Evolutionary conservation across 2,888 invertebrate genomes (phyloP), one percentile per base, ranked within the genome.

Genomic region (Callyntrura guangdongensis): DNA sequence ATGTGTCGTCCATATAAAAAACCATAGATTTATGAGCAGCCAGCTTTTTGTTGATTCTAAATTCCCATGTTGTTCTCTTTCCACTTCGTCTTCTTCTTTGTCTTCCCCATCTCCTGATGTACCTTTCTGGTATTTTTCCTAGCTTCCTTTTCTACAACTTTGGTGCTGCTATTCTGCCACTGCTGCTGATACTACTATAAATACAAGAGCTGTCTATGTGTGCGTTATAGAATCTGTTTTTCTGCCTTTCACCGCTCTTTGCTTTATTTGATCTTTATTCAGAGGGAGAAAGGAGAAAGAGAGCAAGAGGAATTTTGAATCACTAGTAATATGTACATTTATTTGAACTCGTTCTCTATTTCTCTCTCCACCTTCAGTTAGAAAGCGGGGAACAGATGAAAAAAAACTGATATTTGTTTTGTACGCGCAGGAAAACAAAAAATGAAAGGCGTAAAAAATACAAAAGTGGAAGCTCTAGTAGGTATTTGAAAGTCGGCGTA

Each of bases 251-350:
- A 74, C 47, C 6, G 36, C 27, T 27, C 4, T 8, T 59, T 59
- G 79, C 72, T 79, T 86, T 86, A 86, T 86, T 86, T 86, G 86
- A 77, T 86, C 86, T 77, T 86, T 86, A 77, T 86, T 86, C 79
- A 79, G 74, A 22, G 25, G n/a, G 45, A 36, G 17, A 72, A 36
- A 36, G 36, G 36, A 36, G 36, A 36, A 36, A 6, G 36, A 36
- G n/a, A 45, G 17, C 6, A 17, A 72, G 47, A 72, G 72, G 72
- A 72, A 72, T 72, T 53, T 72, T 17, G 47, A 86, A 79, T 86
- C 86, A 49, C 36, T 36, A 4, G 79, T 67, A 4, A 64, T 67
- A 86, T 86, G 86, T 67, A 45, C 72, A 86, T 86, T 86, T 72
- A 72, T 72, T 72, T 72, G 17, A 17, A 72, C 72, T 45, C 72